Evolutionary conservation across 2,888 invertebrate species (phyloP).

Genomic region (Cephus nigrinus): DNA sequence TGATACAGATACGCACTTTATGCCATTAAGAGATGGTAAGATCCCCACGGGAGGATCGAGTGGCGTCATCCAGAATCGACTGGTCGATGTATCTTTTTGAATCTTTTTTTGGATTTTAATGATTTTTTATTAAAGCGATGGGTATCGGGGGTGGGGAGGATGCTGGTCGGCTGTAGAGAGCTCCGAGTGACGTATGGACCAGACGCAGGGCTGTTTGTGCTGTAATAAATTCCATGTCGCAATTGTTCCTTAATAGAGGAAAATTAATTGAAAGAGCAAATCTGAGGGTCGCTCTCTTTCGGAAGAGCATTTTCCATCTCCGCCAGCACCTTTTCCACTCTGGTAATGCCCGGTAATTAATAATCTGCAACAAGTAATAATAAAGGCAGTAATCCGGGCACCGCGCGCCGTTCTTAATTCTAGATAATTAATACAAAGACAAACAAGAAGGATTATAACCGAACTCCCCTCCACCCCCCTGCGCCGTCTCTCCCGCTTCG

Average conservation of each 20-base stretch:
- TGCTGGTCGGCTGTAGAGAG: background rate
- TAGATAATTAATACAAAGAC: constrained; percentile 66
- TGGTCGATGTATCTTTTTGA: background rate
- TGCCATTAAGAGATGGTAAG: constrained; percentile 2
- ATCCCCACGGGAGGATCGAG: constrained; percentile 2
- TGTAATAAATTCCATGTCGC: constrained; percentile 3
- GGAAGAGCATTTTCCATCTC: constrained; percentile 32
- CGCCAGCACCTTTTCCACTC: constrained; percentile 29
- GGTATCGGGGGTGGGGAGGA: background rate
- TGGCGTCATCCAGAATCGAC: background rate
- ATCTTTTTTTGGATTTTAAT: background rate
- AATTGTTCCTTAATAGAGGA: constrained; percentile 54
- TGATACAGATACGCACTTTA: constrained; percentile 51
- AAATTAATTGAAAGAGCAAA: constrained; percentile 62
- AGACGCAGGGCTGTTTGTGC: background rate
- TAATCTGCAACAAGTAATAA: constrained; percentile 66
- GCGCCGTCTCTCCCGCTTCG: constrained; percentile 26
- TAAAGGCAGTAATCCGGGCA: constrained; percentile 63
- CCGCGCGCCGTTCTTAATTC: constrained; percentile 61
- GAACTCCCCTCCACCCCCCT: constrained; percentile 15
- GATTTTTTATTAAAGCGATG: background rate
- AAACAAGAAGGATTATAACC: constrained; percentile 61
- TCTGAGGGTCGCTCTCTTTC: constrained; percentile 47
- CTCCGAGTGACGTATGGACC: background rate
- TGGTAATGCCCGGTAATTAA: constrained; percentile 63